These are phyloP conservation scores for Oryzias javanicus DNA, from an alignment of 2,113 vertebrate species.

Conservation along the genomic window DNA sequence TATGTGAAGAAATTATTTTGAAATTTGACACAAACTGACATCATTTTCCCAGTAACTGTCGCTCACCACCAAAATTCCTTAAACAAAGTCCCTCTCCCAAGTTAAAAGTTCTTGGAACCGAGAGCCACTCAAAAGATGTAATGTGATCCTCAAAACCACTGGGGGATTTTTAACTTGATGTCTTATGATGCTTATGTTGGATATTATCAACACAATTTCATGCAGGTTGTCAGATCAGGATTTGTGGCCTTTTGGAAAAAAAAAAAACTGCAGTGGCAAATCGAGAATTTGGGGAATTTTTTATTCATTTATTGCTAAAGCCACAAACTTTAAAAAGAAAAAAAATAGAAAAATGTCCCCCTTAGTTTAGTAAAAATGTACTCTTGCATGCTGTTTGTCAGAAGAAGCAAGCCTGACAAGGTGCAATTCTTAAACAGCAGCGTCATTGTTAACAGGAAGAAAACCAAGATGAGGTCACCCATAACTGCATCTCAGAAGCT, in stretches of 20 bases:
- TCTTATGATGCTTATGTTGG: not conserved
- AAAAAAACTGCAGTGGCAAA: no score
- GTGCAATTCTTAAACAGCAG: conserved; percentile 13
- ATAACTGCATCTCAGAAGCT: not conserved
- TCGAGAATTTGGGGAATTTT: not conserved
- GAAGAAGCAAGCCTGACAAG: conserved; percentile 11
- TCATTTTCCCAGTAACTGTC: no score
- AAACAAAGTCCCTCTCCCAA: no score
- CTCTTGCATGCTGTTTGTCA: not conserved
- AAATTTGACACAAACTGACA: no score
- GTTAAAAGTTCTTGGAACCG: not conserved
- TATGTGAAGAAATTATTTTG: not conserved
- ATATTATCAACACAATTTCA: conserved; percentile 1
- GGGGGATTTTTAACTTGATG: not conserved
- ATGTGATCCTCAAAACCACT: not conserved
- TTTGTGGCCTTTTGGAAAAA: no score
- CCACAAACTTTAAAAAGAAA: not conserved
- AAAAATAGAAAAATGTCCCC: no score
- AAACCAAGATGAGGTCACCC: conserved; percentile 23
- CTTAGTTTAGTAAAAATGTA: no score
- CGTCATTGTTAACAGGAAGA: conserved; percentile 15
- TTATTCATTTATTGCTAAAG: not conserved
- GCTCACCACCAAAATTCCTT: no score
- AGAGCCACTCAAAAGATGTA: not conserved
- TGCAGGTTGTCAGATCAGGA: not conserved